These are phyloP conservation scores for Ditylenchus dipsaci DNA, from an alignment of 1,140 invertebrate genomes.

Conservation along the genomic window DNA sequence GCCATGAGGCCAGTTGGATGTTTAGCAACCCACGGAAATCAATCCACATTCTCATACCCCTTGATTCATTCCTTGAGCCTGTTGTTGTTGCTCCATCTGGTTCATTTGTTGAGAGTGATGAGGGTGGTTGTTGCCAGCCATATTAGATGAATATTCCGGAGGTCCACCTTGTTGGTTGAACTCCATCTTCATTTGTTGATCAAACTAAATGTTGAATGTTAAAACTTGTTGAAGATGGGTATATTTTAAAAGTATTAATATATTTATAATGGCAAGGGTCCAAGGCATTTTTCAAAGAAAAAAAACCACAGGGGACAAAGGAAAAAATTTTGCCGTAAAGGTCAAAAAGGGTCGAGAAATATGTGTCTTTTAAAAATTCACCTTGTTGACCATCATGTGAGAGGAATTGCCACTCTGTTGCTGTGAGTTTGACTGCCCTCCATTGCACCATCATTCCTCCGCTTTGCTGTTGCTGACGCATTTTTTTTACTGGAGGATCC, in stretches of 20 bases:
- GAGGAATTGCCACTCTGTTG: too few species aligned
- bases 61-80: not conserved
- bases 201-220: not conserved
- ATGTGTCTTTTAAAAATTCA: too few species aligned
- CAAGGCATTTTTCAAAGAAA: too few species aligned
- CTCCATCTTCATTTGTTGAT: constrained; percentile 4
- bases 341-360: too few species aligned
- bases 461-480: not conserved
- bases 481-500: not conserved
- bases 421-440: not conserved
- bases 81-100: not conserved
- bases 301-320: too few species aligned
- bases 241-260: too few species aligned
- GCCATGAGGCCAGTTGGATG: not conserved
- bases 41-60: not conserved
- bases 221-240: too few species aligned
- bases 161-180: not conserved
- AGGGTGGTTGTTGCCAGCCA: not conserved
- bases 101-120: not conserved
- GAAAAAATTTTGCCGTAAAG: too few species aligned
- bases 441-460: not conserved
- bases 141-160: not conserved
- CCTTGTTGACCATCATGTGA: too few species aligned
- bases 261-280: too few species aligned
- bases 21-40: not conserved